Evolutionary conservation across 2,888 invertebrate genomes (phyloP), one percentile per base, ranked within the genome.

Genomic region (Heteromyza rotundicornis): DNA sequence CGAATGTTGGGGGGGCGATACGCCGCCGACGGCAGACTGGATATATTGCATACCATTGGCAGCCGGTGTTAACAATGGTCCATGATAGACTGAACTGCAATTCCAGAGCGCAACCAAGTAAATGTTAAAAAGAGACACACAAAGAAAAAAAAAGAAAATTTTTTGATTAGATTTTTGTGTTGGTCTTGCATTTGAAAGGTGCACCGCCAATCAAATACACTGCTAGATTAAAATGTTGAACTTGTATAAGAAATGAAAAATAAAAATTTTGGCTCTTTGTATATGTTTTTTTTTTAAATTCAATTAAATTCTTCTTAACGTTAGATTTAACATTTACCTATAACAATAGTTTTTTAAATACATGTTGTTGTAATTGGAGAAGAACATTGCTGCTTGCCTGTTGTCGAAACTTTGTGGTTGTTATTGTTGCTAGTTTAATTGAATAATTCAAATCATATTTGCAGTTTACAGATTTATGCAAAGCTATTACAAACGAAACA

Each of bases 61-160:
- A 12, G 80, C 69, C 59, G 81, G 74, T 64, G 82, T 72, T 47
- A 81, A 73, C 70, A 79, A 69, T 59, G 82, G 77, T 64, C 80
- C 75, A 59, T 79, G 73, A 70, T 81, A 83, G 54, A 80, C 77
- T 59, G 83, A 80, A 69, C 83, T 83, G 70, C 14, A 77, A 73
- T 5, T 5, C 27, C 27, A 27, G 27, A 5, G 27, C 5, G 10
- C 5, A 27, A 5, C 7, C 27, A 27, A 27, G 27, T 27, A 7
- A 27, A 27, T 27, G 27, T 10, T 7, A 49, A 17, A 17, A 19
- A 19, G 19, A 5, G 16, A 19, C 10, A 12, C 17, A 16, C 17
- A 23, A 44, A 56, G 19, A 35, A 32, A 24, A 32, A 58, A 16
- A 24, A 55, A 2, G 19, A 36, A 24, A 7, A 27, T 7, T 27